Percentiles rank a stretch among this genome's conserved stretches.
phyloP scores from a whole-genome alignment of 2,113 vertebrate genomes.

The Amphiprion ocellaris region DNA sequence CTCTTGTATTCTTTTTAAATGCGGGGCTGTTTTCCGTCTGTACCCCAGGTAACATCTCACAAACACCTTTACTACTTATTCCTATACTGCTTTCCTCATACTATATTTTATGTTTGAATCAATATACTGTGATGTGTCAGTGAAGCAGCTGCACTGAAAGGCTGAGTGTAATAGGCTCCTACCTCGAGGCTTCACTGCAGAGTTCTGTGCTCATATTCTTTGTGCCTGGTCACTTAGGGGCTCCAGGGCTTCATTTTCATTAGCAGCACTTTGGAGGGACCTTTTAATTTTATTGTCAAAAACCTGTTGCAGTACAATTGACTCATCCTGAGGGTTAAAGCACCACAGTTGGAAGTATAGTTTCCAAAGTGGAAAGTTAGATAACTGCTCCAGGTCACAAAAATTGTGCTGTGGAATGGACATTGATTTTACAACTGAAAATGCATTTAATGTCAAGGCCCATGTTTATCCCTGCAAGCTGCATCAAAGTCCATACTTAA shows the following conservation, averaged over 20 bases:
- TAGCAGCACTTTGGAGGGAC: slow-evolving; percentile 59
- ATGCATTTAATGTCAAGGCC: slow-evolving; percentile 77
- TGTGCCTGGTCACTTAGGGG: slow-evolving; percentile 48
- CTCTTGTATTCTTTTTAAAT: not conserved
- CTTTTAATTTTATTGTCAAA: slow-evolving; percentile 76
- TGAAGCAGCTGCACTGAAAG: slow-evolving; percentile 38
- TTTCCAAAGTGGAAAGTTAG: slow-evolving; percentile 67
- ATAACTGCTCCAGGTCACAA: slow-evolving; percentile 64
- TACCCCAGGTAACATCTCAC: not conserved
- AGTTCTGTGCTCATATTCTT: slow-evolving; percentile 67
- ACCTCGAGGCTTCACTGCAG: slow-evolving; percentile 33
- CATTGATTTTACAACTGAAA: slow-evolving; percentile 81
- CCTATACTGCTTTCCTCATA: slow-evolving; percentile 3
- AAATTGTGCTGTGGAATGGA: slow-evolving; percentile 67
- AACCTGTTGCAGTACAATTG: slow-evolving; percentile 67
- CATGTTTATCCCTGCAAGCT: slow-evolving; percentile 67
- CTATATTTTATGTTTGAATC: slow-evolving; percentile 50
- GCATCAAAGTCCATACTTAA: slow-evolving; percentile 67
- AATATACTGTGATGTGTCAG: slow-evolving; percentile 36
- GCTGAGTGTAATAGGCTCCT: slow-evolving; percentile 35
- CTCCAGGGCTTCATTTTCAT: slow-evolving; percentile 75
- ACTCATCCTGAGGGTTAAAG: slow-evolving; percentile 68
- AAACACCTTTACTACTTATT: slow-evolving; percentile 21
- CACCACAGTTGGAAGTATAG: slow-evolving; percentile 59
- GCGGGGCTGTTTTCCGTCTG: not conserved